Percentiles rank a stretch among this genome's conserved stretches.
These are phyloP conservation scores for Halictus rubicundus DNA, from an alignment of 1,140 invertebrate genomes.

Conservation along the genomic window DNA sequence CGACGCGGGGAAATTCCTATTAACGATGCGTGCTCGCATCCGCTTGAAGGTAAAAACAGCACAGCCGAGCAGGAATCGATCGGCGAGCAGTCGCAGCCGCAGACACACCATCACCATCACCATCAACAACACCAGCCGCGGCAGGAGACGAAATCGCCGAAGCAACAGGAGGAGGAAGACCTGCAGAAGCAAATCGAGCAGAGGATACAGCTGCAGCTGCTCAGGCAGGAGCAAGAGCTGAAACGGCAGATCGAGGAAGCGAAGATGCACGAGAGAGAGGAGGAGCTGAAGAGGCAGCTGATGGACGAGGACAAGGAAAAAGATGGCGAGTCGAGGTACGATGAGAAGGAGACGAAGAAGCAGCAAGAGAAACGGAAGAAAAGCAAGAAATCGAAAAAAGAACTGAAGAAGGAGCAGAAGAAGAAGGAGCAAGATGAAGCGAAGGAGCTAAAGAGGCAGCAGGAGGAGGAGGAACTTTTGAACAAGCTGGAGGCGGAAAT, in stretches of 20 bases:
- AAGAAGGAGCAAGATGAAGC: conserved; percentile 1
- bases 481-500: conserved; percentile 16
- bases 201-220: conserved; percentile 32
- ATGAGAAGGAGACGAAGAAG: neutral
- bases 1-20: conserved; percentile 56
- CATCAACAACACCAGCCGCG: conserved; percentile 4
- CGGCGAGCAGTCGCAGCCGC: conserved; percentile 34
- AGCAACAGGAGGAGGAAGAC: conserved; percentile 20
- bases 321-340: neutral
- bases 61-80: conserved; percentile 31
- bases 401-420: conserved; percentile 8
- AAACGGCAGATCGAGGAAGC: conserved; percentile 13
- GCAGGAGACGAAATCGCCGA: neutral
- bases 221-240: conserved; percentile 10
- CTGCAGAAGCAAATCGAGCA: conserved; percentile 53
- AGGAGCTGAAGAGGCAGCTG: conserved; percentile 25
- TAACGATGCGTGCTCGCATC: conserved; percentile 40
- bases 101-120: no score
- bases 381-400: conserved; percentile 18
- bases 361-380: conserved; percentile 1
- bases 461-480: conserved; percentile 22
- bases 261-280: conserved; percentile 44
- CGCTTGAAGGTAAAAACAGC: conserved; percentile 40
- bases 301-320: conserved; percentile 26
- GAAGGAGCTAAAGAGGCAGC: conserved; percentile 5